Base-by-base conservation (phyloP, 1,140 invertebrate species). In the Branchinecta lynchi region DNA sequence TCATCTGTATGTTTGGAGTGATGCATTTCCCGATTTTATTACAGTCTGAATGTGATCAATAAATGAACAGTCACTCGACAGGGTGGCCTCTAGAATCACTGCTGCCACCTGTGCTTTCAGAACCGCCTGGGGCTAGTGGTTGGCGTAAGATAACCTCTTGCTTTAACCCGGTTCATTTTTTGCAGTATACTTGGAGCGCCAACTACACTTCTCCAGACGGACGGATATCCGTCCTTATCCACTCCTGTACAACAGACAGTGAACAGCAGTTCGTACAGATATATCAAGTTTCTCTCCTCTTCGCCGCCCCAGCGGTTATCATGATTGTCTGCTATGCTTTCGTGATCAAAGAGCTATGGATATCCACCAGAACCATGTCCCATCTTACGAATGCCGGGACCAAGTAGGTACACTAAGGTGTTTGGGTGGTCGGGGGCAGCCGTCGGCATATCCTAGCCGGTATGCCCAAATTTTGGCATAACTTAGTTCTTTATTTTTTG, bases 321-420 rank as follows among this genome's bases (percentile, higher is more conserved):
- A 82, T 84, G 80, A 75, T 79, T 12, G 76, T 80, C 70, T 84
- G 82, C 74, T 84, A 84, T 73, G 73, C 79, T n/a, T 77, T 76
- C 44, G 82, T 84, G 10, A 83, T 84, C 67, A 76, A 77, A 44
- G 81, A 82, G 68, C 77, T 84, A 0, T 84, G 83, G 83, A 75
- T 78, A 68, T 82, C 81, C 66, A 82, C 82, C 0, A 76, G 77
- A 44, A 80, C 75, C 45, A 80, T 81, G 68, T 75, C 74, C 51
- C 76, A 79, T 32, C 75, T 81, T 21, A 81, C 80, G 7, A 78
- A 77, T 68, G 71, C 71, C 17, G 75, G 71, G 68, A 77, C 74
- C 60, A 15, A 9, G 66, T 43, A 66, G 46, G 65, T 65, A 32
- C 1, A 32, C 5, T 32, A 32, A 32, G 5, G 2, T 32, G 51